A percentile compares a stretch with the other conserved stretches of the same genome.
phyloP scores from a whole-genome alignment of 2,888 invertebrate genomes.

The Stenolophus ochropezus region DNA sequence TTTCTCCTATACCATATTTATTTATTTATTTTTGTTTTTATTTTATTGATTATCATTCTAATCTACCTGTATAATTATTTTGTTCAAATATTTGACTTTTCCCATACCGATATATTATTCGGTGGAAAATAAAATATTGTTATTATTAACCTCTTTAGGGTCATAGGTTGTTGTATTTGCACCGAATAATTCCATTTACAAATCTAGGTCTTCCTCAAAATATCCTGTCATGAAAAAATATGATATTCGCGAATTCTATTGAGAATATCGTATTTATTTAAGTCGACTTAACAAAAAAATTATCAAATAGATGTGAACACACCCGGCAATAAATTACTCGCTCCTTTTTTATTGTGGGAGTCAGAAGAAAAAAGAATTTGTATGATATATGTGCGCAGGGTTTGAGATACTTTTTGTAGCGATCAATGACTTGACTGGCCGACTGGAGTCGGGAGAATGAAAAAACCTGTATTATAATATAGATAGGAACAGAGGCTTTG shows the following conservation, averaged over 20 bases:
- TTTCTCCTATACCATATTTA: too few species aligned
- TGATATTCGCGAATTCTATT: conserved; percentile 18
- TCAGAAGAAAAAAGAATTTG: conserved; percentile 39
- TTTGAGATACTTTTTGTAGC: conserved; percentile 35
- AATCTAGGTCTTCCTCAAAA: neutral
- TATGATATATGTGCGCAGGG: conserved; percentile 30
- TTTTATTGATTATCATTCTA: too few species aligned
- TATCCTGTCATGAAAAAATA: neutral
- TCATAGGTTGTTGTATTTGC: too few species aligned
- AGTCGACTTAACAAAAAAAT: conserved; percentile 29
- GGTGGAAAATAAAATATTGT: too few species aligned
- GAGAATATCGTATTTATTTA: conserved; percentile 34
- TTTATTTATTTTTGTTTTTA: too few species aligned
- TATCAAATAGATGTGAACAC: conserved; percentile 28
- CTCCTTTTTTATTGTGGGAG: conserved; percentile 22
- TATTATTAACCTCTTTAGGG: too few species aligned
- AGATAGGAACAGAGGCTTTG: conserved; percentile 26
- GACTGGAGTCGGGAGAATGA: conserved; percentile 12
- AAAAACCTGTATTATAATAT: conserved; percentile 39
- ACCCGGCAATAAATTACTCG: conserved; percentile 30
- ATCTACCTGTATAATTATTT: too few species aligned
- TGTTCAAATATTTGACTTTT: too few species aligned
- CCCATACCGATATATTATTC: too few species aligned
- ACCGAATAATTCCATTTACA: too few species aligned
- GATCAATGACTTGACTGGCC: conserved; percentile 29